Percentiles rank a stretch among this genome's conserved stretches.
Conservation (phyloP, 1,140 invertebrate species). For the Bicyclus anynana region DNA sequence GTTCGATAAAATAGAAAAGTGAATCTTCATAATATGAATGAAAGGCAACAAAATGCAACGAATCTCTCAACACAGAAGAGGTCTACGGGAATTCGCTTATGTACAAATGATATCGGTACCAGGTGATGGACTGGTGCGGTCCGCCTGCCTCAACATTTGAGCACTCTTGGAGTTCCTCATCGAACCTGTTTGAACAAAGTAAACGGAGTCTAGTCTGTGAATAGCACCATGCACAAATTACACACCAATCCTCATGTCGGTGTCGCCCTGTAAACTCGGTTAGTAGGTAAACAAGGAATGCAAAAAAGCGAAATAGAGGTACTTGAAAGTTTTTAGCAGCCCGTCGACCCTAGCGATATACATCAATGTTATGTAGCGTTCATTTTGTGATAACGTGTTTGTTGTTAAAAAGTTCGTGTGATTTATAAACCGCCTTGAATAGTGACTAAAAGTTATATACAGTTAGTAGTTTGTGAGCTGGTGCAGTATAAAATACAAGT, state of each 20-base stretch:
- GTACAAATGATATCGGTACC: constrained; percentile 66
- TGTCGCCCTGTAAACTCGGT: constrained; percentile 33
- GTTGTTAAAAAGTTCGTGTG: constrained; percentile 6
- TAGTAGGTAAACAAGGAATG: constrained; percentile 27
- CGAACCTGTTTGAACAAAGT: constrained; percentile 73
- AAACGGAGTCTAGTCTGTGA: constrained; percentile 58
- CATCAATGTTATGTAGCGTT: not conserved
- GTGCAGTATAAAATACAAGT: constrained; percentile 24
- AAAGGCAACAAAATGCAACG: constrained; percentile 36
- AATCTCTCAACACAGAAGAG: constrained; percentile 32
- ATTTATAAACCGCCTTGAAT: constrained; percentile 4
- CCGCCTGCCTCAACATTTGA: constrained; percentile 76
- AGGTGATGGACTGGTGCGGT: constrained; percentile 76
- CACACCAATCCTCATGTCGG: constrained; percentile 15
- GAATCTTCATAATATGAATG: constrained; percentile 16
- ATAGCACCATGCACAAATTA: too few relatives aligned
- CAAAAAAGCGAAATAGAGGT: constrained; percentile 27
- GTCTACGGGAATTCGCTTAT: constrained; percentile 62
- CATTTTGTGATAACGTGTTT: not conserved
- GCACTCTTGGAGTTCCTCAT: constrained; percentile 78
- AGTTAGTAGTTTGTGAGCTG: constrained; percentile 14
- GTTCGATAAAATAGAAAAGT: constrained; percentile 19
- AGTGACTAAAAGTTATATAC: constrained; percentile 11
- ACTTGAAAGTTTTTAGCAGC: not conserved
- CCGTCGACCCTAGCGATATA: not conserved